phyloP scores from a whole-genome alignment of 2,888 invertebrate genomes.

The Chloroclystis v-ata region DNA sequence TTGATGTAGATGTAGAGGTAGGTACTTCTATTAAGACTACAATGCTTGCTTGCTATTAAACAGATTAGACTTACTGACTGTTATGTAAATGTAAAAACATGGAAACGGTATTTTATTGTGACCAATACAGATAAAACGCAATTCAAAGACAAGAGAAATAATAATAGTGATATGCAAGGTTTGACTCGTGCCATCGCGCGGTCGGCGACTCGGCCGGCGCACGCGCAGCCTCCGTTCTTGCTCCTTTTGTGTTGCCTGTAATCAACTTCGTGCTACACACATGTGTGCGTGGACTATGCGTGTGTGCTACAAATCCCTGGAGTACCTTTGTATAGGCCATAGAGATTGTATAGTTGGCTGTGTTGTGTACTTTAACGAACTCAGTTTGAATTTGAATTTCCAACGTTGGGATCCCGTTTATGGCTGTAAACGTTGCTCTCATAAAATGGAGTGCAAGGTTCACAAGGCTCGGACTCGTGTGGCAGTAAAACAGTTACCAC shows the following conservation, averaged over 20 bases:
- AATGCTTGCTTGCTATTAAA: no score
- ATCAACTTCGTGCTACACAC: slow-evolving; percentile 49
- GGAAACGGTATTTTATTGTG: no score
- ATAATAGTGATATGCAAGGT: slow-evolving; percentile 33
- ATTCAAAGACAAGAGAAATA: slow-evolving; percentile 16
- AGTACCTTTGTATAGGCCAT: slow-evolving; percentile 10
- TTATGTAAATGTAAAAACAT: no score
- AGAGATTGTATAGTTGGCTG: slow-evolving; percentile 30
- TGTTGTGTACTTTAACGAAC: slow-evolving; percentile 29
- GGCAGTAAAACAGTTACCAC: neutral
- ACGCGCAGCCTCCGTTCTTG: slow-evolving; percentile 73
- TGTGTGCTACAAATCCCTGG: slow-evolving; percentile 41
- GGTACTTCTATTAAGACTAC: no score
- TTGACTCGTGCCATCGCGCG: slow-evolving; percentile 72
- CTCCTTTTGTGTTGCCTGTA: slow-evolving; percentile 62
- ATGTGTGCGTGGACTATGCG: no score
- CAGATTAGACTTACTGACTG: no score
- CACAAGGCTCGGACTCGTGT: neutral
- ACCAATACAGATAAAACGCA: neutral
- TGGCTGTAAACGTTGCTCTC: slow-evolving; percentile 21
- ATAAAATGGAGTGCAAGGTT: slow-evolving; percentile 10
- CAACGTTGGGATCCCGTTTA: slow-evolving; percentile 23
- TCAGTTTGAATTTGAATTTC: slow-evolving; percentile 35
- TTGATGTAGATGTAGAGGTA: no score
- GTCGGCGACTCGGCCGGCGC: slow-evolving; percentile 58